Base-by-base conservation (phyloP, 2,113 vertebrate species). In the Sprattus sprattus region DNA sequence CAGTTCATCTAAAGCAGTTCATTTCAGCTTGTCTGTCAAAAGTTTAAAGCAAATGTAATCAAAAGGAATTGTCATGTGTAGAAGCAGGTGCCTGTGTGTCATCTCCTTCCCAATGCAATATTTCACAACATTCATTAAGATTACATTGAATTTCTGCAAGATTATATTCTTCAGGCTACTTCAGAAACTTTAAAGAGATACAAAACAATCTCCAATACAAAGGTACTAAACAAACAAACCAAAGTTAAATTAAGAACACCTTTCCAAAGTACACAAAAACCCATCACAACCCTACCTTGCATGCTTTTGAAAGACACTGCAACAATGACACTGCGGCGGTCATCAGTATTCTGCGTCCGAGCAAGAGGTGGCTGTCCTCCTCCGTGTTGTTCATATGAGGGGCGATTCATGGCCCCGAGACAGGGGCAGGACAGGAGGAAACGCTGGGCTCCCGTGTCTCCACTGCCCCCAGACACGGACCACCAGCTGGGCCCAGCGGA, bases 401-500 rank as follows among this genome's bases (percentile, higher is more conserved):
- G 20, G 18, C 54, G 18, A 22, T 60, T 5, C 54, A 20, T 60
- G 54, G 54, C 54, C 18, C 18, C 54, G 54, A 60, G 18, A 60
- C 54, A 60, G 54, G 54, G 54, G 18, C 54, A 60, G 54, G 54
- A 60, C 18, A 20, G 54, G 52, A 4, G 13, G 5, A 22, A 13
- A 54, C 22, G 54, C 54, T 60, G 82, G 44, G 9, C 45, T 32
- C 44, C 75, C 11, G 32, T 45, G 45, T 50, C 46, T 45, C 81
- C 44, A 28, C 67, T 39, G 52, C 80, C 80, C 81, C 10, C 18
- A 52, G 32, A 87, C 46, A 54, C 86, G 85, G 82, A 47, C 78
- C 89, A 85, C 84, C 88, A 88, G 88, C 87, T 87, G 86, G 81
- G 82, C 83, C 83, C 82, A 46, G 45, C 64, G 52, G n/a, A 45